These are phyloP conservation scores for Xiphorhynchus elegans DNA, from an alignment of 2,113 vertebrate genomes.

Conservation along the genomic window DNA sequence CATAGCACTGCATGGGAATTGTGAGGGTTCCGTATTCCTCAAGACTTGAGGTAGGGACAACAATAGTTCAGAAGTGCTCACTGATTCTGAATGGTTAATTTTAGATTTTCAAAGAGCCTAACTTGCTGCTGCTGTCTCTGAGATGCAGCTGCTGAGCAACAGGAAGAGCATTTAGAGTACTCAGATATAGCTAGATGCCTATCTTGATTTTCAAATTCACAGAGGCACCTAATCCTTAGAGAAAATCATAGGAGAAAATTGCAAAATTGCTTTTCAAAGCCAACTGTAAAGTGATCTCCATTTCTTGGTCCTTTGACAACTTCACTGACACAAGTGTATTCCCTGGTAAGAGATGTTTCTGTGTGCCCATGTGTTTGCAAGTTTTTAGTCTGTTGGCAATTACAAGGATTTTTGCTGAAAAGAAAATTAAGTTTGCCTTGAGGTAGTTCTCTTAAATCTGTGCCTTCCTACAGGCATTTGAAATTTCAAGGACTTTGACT, in stretches of 20 bases:
- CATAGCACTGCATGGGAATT: background rate
- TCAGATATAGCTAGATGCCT: background rate
- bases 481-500: background rate
- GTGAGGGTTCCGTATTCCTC: background rate
- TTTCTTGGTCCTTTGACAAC: background rate
- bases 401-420: background rate
- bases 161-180: background rate
- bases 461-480: background rate
- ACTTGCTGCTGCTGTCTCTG: background rate
- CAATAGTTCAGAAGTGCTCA: background rate
- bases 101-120: background rate
- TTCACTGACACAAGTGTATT: background rate
- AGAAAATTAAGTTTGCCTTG: background rate
- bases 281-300: background rate
- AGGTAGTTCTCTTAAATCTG: background rate
- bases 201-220: background rate
- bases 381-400: background rate
- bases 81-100: background rate
- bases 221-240: background rate
- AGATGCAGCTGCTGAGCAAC: background rate
- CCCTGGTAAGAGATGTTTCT: background rate
- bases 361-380: background rate
- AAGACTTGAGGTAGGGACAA: background rate
- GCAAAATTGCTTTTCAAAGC: background rate
- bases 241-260: background rate